Conservation (phyloP, 92 coral and sea anemone genomes). For the Umimayanthus chanpuru region DNA sequence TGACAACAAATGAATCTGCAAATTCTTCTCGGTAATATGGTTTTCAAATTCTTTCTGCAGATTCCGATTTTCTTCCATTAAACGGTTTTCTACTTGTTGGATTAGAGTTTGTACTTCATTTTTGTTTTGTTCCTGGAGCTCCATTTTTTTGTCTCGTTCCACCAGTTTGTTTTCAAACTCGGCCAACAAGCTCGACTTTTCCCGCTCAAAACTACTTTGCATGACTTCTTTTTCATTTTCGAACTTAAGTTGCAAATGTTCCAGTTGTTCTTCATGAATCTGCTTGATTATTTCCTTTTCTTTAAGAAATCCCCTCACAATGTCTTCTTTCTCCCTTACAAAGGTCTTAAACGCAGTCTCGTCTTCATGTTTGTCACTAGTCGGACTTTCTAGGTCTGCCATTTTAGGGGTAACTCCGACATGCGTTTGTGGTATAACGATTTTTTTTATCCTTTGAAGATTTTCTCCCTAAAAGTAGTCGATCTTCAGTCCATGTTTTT, state of each 20-base stretch:
- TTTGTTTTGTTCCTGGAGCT: not conserved
- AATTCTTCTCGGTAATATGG: constrained; percentile 54
- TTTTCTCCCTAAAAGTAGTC: not conserved
- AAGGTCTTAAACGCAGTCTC: constrained; percentile 9
- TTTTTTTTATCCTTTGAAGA: not conserved
- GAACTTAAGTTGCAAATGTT: constrained; percentile 33
- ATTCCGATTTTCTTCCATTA: constrained; percentile 53
- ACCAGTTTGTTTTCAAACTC: constrained; percentile 63
- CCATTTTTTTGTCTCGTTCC: constrained; percentile 47
- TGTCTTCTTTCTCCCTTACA: constrained; percentile 65
- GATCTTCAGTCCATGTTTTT: not conserved
- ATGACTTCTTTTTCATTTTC: constrained; percentile 62
- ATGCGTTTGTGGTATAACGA: not conserved
- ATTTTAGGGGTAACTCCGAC: not conserved
- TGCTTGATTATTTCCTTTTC: constrained; percentile 73
- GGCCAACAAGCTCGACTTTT: constrained; percentile 57
- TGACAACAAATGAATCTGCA: constrained; percentile 60
- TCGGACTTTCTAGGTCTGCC: constrained; percentile 1
- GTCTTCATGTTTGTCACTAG: not conserved
- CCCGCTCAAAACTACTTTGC: constrained; percentile 57
- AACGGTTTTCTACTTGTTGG: constrained; percentile 34
- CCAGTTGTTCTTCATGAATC: constrained; percentile 60
- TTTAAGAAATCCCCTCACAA: constrained; percentile 71
- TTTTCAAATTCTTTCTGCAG: constrained; percentile 56
- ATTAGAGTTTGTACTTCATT: constrained; percentile 19